Conservation (phyloP, 2,888 invertebrate species). For the Lithophane semibrunnea region DNA sequence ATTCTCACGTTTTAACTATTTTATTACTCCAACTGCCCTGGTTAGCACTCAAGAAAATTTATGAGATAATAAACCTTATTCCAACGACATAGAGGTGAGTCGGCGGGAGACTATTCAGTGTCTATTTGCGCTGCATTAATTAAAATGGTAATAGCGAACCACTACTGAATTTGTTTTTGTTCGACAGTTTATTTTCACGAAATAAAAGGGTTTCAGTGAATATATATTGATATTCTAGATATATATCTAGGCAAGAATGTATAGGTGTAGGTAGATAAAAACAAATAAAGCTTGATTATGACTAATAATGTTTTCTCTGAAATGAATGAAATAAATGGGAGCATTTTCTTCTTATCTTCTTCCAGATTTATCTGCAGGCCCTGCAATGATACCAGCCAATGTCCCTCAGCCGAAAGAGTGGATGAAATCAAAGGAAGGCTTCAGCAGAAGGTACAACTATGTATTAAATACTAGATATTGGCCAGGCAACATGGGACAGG, state of each 20-base stretch:
- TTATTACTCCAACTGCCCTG: constrained; percentile 63
- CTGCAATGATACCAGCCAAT: neutral
- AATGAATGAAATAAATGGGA: neutral
- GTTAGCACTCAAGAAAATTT: constrained; percentile 36
- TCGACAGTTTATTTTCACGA: constrained; percentile 36
- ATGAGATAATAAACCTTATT: constrained; percentile 55
- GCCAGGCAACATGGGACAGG: neutral
- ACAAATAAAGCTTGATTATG: neutral
- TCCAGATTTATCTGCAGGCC: neutral
- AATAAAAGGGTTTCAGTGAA: constrained; percentile 9
- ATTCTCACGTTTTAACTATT: constrained; percentile 83
- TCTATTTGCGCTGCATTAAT: constrained; percentile 53
- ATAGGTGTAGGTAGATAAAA: neutral
- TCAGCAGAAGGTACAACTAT: neutral
- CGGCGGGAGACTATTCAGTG: constrained; percentile 13
- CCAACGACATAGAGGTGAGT: constrained; percentile 9
- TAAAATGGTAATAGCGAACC: constrained; percentile 52
- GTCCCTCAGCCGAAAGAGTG: neutral
- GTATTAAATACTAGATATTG: too few species aligned
- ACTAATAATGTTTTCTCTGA: neutral
- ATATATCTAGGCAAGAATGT: neutral
- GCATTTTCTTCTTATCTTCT: neutral
- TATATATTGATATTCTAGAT: neutral
- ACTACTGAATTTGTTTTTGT: constrained; percentile 51
- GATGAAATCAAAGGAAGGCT: neutral